A percentile compares a stretch with the other conserved stretches of the same genome.
Evolutionary conservation across 2,113 vertebrate species (phyloP).

Genomic region (Fukomys damarensis): DNA sequence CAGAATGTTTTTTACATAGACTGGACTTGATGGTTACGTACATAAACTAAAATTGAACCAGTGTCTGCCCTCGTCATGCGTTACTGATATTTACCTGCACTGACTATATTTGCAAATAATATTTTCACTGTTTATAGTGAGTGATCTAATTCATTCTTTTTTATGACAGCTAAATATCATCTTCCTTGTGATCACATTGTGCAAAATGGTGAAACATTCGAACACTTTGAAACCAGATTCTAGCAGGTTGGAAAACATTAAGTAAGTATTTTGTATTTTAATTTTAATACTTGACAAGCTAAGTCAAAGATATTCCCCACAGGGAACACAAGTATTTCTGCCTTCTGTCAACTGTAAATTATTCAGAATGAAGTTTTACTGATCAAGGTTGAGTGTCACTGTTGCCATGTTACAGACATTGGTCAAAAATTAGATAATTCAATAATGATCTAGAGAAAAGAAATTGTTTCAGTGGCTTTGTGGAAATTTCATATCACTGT

Average conservation of each 20-base stretch:
- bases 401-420: conserved; percentile 78
- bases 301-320: conserved; percentile 86
- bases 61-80: background rate
- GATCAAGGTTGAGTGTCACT: conserved; percentile 80
- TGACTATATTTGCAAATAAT: conserved; percentile 66
- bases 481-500: conserved; percentile 83
- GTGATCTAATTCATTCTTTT: conserved; percentile 86
- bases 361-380: conserved; percentile 84
- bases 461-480: conserved; percentile 81
- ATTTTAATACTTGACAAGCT: conserved; percentile 85
- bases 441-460: conserved; percentile 81
- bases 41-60: conserved; percentile 17
- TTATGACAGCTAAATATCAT: conserved; percentile 98
- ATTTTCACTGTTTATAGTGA: conserved; percentile 76
- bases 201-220: conserved; percentile 99
- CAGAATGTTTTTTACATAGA: background rate
- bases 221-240: conserved; percentile 99
- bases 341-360: conserved; percentile 85
- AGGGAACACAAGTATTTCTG: conserved; percentile 82
- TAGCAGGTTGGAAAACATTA: conserved; percentile 99
- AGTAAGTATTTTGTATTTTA: conserved; percentile 94
- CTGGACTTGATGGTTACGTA: background rate
- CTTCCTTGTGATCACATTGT: conserved; percentile 99
- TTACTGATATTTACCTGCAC: background rate
- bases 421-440: conserved; percentile 85